Conservation (phyloP, 2,797 vertebrate species). For the Danio aesculapii region DNA sequence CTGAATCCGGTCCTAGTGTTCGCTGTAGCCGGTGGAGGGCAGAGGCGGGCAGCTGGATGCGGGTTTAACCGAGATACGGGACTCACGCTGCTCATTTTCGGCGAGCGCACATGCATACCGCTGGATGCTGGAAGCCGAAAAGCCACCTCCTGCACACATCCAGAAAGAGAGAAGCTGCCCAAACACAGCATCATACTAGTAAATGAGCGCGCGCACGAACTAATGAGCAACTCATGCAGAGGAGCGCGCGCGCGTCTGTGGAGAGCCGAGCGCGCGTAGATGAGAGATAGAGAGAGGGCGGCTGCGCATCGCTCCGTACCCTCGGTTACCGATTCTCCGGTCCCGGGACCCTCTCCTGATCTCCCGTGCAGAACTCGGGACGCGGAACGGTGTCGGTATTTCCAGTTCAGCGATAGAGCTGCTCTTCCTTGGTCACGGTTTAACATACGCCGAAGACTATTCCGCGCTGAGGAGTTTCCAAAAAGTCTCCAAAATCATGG, state of each 20-base stretch:
- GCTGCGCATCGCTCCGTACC: constrained; percentile 41
- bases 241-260: constrained; percentile 29
- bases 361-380: constrained; percentile 2
- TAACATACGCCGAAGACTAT: background rate
- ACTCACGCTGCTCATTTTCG: constrained; percentile 24
- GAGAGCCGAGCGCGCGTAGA: constrained; percentile 28
- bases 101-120: constrained; percentile 30
- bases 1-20: constrained; percentile 41
- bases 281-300: constrained; percentile 47
- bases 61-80: constrained; percentile 35
- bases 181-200: background rate
- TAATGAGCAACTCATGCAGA: constrained; percentile 26
- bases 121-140: constrained; percentile 24
- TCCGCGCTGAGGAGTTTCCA: constrained; percentile 39
- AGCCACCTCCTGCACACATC: constrained; percentile 7
- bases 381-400: constrained; percentile 21
- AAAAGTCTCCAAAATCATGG: constrained; percentile 38
- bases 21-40: constrained; percentile 45
- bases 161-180: constrained; percentile 1
- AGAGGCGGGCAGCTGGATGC: constrained; percentile 44
- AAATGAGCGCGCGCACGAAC: constrained; percentile 11
- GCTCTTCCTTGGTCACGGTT: background rate
- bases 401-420: background rate
- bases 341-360: constrained; percentile 37
- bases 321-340: constrained; percentile 20